Percentiles rank a stretch among this genome's conserved stretches.
These are phyloP conservation scores for Parauchenoglanis ngamensis DNA, from an alignment of 2,797 vertebrate genomes.

Conservation along the genomic window DNA sequence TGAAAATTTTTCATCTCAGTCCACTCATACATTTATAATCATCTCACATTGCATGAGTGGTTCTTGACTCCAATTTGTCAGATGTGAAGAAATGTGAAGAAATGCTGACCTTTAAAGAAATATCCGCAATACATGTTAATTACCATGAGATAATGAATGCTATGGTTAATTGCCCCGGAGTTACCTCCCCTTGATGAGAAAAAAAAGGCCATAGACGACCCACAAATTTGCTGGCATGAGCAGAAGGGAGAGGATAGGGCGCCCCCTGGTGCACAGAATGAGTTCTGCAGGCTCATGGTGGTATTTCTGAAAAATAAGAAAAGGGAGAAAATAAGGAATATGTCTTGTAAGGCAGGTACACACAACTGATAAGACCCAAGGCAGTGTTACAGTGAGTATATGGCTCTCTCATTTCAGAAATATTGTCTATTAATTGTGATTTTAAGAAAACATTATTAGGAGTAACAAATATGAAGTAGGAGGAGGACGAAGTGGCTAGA, in stretches of 20 bases:
- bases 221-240: conserved; percentile 91
- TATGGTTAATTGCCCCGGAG: not conserved
- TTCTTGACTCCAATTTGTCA: conserved; percentile 20
- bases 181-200: conserved; percentile 91
- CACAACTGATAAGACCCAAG: not conserved
- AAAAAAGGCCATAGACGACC: conserved; percentile 85
- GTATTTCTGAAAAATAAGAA: conserved; percentile 8
- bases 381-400: not conserved
- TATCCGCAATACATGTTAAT: conserved; percentile 21
- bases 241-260: conserved; percentile 86
- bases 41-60: conserved; percentile 6
- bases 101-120: conserved; percentile 25
- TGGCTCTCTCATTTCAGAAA: not conserved
- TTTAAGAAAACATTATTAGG: not conserved
- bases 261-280: conserved; percentile 76
- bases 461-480: not conserved
- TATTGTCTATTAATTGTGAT: not conserved
- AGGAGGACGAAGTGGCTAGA: not conserved
- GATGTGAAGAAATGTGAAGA: not conserved
- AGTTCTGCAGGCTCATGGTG: conserved; percentile 64
- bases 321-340: not conserved
- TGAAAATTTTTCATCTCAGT: not conserved
- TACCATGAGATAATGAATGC: conserved; percentile 12
- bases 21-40: conserved; percentile 14
- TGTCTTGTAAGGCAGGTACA: not conserved